Evolutionary conservation across 2,797 vertebrate genomes (phyloP).

Genomic region (Sebastes itinus): DNA sequence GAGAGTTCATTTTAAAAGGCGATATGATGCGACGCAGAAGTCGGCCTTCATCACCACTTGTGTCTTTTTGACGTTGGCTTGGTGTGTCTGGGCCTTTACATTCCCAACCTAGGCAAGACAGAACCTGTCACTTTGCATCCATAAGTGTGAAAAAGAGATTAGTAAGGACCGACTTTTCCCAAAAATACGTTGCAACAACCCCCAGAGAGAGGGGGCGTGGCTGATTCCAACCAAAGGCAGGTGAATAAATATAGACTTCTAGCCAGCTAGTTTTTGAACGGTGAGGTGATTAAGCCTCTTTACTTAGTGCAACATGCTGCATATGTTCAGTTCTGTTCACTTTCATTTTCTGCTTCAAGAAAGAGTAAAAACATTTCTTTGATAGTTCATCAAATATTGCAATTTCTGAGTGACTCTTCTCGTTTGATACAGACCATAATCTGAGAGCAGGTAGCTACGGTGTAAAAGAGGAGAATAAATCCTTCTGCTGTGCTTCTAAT

Average conservation of each 20-base stretch:
- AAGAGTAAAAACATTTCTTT: background rate
- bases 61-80: too few relatives aligned
- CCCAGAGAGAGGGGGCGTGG: background rate
- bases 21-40: too few relatives aligned
- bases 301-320: background rate
- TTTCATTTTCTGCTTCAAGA: background rate
- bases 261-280: background rate
- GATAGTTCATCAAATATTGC: background rate
- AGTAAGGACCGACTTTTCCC: background rate
- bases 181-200: background rate
- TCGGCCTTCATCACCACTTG: too few relatives aligned
- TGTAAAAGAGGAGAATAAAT: constrained; percentile 19
- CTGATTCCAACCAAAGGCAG: background rate
- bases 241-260: background rate
- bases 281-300: background rate
- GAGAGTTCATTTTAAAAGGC: too few relatives aligned
- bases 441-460: background rate
- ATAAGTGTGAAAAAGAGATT: background rate
- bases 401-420: background rate
- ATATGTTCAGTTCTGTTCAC: background rate
- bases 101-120: background rate
- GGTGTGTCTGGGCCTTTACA: background rate
- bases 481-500: constrained; percentile 37
- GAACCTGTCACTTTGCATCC: background rate
- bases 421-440: background rate